phyloP scores from a whole-genome alignment of 2,797 vertebrate genomes.

The Acipenser ruthenus region DNA sequence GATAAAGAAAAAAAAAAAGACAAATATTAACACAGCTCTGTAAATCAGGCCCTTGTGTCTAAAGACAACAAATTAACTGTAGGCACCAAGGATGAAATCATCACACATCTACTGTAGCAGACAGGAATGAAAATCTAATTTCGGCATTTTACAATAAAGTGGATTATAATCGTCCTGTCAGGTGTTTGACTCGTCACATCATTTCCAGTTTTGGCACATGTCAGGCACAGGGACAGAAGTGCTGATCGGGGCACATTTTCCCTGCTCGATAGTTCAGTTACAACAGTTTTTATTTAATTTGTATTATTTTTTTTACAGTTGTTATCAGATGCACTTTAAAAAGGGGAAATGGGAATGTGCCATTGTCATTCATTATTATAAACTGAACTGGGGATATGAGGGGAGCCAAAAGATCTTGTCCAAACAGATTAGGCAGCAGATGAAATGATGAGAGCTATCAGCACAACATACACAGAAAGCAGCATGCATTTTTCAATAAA shows the following conservation, averaged over 20 bases:
- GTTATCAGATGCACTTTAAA: background rate
- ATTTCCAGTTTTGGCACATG: background rate
- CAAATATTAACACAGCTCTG: too few species aligned
- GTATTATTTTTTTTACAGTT: accelerated
- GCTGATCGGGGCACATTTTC: background rate
- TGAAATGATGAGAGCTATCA: conserved; percentile 25
- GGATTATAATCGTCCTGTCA: too few species aligned
- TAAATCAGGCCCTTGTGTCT: too few species aligned
- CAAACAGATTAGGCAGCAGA: conserved; percentile 20
- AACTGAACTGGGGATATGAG: conserved; percentile 24
- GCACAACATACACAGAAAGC: conserved; percentile 13
- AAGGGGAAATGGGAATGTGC: conserved; percentile 6
- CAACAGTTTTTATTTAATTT: too few species aligned
- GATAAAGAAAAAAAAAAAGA: too few species aligned
- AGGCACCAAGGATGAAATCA: too few species aligned
- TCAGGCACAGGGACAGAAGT: conserved; percentile 6
- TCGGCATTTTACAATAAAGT: too few species aligned
- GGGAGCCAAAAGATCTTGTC: conserved; percentile 22
- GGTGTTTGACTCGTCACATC: too few species aligned
- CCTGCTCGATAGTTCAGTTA: background rate
- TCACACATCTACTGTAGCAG: too few species aligned
- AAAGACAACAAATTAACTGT: too few species aligned
- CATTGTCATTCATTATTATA: conserved; percentile 17
- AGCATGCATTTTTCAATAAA: conserved; percentile 25
- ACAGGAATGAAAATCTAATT: too few species aligned